Evolutionary conservation across 2,113 vertebrate species (phyloP).

Genomic region (Dendrocopos noguchii): DNA sequence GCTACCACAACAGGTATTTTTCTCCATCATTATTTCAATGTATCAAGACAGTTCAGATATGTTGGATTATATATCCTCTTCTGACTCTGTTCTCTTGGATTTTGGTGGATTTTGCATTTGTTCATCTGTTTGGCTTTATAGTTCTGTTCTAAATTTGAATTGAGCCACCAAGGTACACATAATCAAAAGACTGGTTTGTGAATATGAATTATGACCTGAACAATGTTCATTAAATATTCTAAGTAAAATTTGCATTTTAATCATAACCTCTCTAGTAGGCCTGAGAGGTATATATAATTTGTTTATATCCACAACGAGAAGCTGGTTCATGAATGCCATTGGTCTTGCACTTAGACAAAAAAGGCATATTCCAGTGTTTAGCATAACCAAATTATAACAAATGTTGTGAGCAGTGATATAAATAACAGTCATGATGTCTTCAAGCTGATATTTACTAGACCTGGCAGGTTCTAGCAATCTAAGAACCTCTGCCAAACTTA

Average conservation of each 20-base stretch:
- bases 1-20: not conserved
- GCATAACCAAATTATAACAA: conserved; percentile 47
- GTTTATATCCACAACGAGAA: not conserved
- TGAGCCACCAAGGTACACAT: not conserved
- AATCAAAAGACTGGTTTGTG: not conserved
- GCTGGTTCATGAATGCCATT: conserved; percentile 29
- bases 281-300: not conserved
- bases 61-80: not conserved
- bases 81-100: not conserved
- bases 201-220: not conserved
- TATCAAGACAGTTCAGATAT: not conserved
- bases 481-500: conserved; percentile 43
- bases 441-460: conserved; percentile 25
- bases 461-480: conserved; percentile 44
- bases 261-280: not conserved
- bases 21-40: not conserved
- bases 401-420: conserved; percentile 27
- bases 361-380: conserved; percentile 46
- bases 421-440: conserved; percentile 49
- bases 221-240: not conserved
- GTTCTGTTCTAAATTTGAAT: not conserved
- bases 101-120: not conserved
- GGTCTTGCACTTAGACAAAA: not conserved
- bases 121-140: not conserved
- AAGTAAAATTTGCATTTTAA: not conserved